These are phyloP conservation scores for Diglossa cyanea DNA, from an alignment of 2,797 vertebrate genomes.

Conservation along the genomic window DNA sequence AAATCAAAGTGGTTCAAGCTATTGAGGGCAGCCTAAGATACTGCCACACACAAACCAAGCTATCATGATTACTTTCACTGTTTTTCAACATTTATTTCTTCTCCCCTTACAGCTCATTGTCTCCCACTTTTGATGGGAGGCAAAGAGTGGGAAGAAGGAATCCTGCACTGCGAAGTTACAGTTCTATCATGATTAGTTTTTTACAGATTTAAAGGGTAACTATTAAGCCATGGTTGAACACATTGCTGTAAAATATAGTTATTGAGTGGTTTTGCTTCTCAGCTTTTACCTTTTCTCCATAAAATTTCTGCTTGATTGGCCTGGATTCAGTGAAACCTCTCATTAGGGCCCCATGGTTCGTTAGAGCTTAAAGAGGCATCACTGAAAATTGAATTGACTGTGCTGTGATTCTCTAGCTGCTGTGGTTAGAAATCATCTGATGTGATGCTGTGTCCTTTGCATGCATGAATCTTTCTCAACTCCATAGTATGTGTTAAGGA, in stretches of 20 bases:
- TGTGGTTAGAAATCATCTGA: conserved; percentile 16
- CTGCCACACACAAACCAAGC: background rate
- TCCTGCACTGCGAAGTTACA: background rate
- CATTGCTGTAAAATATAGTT: conserved; percentile 29
- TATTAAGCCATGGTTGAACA: background rate
- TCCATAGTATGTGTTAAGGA: background rate
- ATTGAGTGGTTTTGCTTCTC: conserved; percentile 40
- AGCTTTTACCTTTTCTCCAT: conserved; percentile 60
- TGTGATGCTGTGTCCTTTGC: conserved; percentile 31
- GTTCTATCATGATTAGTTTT: background rate
- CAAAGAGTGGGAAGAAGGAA: background rate
- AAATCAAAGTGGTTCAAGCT: background rate
- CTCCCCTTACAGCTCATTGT: background rate
- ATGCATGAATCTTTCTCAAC: background rate
- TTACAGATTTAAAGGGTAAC: background rate
- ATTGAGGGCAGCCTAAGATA: background rate
- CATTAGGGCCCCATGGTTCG: conserved; percentile 74
- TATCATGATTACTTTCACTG: background rate
- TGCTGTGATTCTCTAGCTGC: conserved; percentile 56
- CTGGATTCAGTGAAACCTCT: conserved; percentile 71
- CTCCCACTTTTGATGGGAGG: background rate
- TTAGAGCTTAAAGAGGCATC: conserved; percentile 75
- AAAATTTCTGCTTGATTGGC: conserved; percentile 64
- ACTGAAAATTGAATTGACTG: conserved; percentile 71
- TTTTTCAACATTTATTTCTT: background rate